Evolutionary conservation across 2,888 invertebrate species (phyloP).

Genomic region (Drosophila suboccidentalis): DNA sequence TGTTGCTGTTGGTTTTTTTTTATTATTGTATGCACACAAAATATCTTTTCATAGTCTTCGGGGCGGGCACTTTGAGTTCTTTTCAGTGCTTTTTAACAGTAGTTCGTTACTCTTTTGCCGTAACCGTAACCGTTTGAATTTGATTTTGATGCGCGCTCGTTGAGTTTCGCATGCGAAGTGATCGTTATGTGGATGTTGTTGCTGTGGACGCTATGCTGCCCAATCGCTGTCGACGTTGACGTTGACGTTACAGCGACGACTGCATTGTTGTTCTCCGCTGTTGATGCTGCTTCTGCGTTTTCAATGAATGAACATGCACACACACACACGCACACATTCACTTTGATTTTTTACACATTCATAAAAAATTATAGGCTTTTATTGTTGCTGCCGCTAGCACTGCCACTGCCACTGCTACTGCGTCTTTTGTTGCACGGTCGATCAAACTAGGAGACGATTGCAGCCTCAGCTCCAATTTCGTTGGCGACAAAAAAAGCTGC

Average conservation of each 20-base stretch:
- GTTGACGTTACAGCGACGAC: slow-evolving; percentile 56
- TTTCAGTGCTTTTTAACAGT: slow-evolving; percentile 31
- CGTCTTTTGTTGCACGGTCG: slow-evolving; percentile 46
- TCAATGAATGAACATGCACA: slow-evolving; percentile 72
- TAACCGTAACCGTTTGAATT: slow-evolving; percentile 67
- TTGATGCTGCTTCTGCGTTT: slow-evolving; percentile 48
- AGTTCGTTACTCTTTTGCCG: slow-evolving; percentile 61
- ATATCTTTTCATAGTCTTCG: slow-evolving; percentile 58
- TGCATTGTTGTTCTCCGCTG: slow-evolving; percentile 63
- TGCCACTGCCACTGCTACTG: slow-evolving; percentile 6
- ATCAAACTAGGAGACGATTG: slow-evolving; percentile 37
- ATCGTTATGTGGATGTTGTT: slow-evolving; percentile 58
- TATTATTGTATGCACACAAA: slow-evolving; percentile 68
- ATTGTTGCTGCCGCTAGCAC: slow-evolving; percentile 39
- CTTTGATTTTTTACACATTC: slow-evolving; percentile 67
- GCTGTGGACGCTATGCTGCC: slow-evolving; percentile 38
- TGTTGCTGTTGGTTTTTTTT: slow-evolving; percentile 31
- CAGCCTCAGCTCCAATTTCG: slow-evolving; percentile 61
- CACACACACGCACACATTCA: slow-evolving; percentile 13
- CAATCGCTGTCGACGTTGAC: slow-evolving; percentile 46
- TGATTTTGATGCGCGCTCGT: slow-evolving; percentile 76
- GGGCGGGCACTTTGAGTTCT: slow-evolving; percentile 32
- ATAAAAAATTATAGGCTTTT: slow-evolving; percentile 66
- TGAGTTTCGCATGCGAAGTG: slow-evolving; percentile 80
- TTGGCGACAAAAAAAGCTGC: slow-evolving; percentile 48